These are phyloP conservation scores for Thaumatotibia leucotreta DNA, from an alignment of 1,140 invertebrate genomes.

Conservation along the genomic window DNA sequence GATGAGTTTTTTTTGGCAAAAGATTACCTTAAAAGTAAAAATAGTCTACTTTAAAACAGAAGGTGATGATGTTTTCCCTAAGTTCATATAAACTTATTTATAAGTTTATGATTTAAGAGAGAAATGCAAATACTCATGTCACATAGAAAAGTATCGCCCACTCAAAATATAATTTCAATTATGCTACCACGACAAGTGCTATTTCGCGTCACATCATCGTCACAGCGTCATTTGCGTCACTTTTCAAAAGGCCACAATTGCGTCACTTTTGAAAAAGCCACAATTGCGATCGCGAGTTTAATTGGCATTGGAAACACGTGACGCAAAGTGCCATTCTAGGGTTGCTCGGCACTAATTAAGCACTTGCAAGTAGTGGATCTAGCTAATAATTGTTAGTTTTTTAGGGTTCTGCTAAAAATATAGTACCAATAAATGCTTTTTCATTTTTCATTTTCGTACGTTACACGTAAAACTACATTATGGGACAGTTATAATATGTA, in stretches of 20 bases:
- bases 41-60: too few relatives aligned
- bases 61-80: too few relatives aligned
- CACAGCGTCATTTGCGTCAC: background rate
- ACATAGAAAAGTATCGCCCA: background rate
- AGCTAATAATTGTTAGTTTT: conserved; percentile 32
- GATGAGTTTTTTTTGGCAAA: too few relatives aligned
- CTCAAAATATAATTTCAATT: background rate
- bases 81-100: too few relatives aligned
- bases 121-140: background rate
- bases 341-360: conserved; percentile 64
- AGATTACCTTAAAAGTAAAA: too few relatives aligned
- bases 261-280: background rate
- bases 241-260: background rate
- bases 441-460: too few relatives aligned
- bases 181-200: background rate
- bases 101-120: background rate
- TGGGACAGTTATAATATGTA: too few relatives aligned
- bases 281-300: background rate
- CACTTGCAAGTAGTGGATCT: conserved; percentile 40
- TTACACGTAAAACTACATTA: too few relatives aligned
- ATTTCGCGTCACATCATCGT: background rate
- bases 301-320: conserved; percentile 2
- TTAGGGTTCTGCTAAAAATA: conserved; percentile 28
- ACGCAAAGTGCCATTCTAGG: conserved; percentile 15
- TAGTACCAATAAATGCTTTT: too few relatives aligned